Conservation (phyloP, 2,113 vertebrate genomes). For the Caranx melampygus region DNA sequence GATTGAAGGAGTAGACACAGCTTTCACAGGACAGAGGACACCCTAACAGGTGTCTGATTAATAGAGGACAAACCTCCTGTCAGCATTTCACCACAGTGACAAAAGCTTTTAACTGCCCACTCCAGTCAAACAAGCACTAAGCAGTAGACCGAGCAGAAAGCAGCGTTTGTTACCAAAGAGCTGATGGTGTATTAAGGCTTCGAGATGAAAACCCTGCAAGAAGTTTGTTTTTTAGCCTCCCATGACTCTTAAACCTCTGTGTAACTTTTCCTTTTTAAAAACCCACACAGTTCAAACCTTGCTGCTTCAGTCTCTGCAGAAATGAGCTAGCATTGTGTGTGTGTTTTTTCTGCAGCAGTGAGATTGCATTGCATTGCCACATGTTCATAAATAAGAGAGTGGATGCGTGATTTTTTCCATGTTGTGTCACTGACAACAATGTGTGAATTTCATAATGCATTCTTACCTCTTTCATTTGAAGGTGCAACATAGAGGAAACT, state of each 20-base stretch:
- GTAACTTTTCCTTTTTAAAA: neutral
- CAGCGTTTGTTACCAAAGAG: neutral
- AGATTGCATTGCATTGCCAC: neutral
- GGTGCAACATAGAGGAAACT: constrained; percentile 90
- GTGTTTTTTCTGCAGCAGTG: neutral
- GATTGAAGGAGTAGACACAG: neutral
- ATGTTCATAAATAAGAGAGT: neutral
- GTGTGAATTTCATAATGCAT: neutral
- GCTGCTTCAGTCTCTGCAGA: neutral
- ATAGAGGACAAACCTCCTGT: neutral
- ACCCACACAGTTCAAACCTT: neutral
- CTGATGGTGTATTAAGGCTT: no score
- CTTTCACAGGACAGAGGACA: neutral
- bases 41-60: neutral
- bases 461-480: constrained; percentile 89
- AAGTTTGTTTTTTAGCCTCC: neutral
- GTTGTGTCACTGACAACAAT: neutral
- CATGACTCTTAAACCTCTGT: neutral
- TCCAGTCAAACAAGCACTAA: constrained; percentile 3
- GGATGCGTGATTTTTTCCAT: neutral
- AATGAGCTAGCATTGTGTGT: neutral
- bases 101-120: constrained; percentile 13
- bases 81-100: constrained; percentile 2
- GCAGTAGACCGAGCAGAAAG: neutral
- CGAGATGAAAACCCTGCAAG: neutral